phyloP scores from a whole-genome alignment of 2,888 invertebrate species.

The Idaea aversata region DNA sequence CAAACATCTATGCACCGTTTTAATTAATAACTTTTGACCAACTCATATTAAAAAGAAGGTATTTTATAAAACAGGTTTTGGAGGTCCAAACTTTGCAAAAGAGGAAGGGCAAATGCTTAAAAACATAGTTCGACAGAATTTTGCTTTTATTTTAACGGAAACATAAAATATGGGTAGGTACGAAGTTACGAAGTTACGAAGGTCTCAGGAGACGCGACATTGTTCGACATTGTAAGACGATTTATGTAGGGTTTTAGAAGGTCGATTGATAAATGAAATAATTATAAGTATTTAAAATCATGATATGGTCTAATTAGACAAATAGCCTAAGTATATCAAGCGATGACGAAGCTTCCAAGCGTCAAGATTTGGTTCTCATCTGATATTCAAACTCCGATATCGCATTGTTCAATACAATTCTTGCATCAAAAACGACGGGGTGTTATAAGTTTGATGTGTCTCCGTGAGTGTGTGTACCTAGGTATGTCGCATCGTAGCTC shows the following conservation, averaged over 20 bases:
- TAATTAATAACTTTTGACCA: no score
- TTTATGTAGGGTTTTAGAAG: constrained; percentile 15
- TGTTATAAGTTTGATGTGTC: no score
- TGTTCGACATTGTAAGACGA: constrained; percentile 25
- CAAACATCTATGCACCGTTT: no score
- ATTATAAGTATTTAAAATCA: not conserved
- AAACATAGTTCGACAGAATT: not conserved
- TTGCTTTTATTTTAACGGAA: constrained; percentile 22
- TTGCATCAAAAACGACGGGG: no score
- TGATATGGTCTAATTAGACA: not conserved
- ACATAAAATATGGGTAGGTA: constrained; percentile 22
- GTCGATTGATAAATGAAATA: constrained; percentile 12
- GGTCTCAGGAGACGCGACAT: constrained; percentile 20
- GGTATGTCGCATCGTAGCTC: no score
- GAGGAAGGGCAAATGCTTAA: constrained; percentile 18
- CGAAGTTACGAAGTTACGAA: constrained; percentile 4
- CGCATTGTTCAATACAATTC: no score
- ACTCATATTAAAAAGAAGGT: no score
- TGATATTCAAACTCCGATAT: no score
- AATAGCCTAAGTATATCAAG: no score
- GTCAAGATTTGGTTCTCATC: no score
- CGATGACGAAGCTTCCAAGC: no score
- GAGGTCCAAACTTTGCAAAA: not conserved
- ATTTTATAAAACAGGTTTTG: not conserved
- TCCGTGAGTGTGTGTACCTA: no score